Percentiles rank a stretch among this genome's conserved stretches.
Conservation (phyloP, 2,113 vertebrate genomes). For the Dascyllus trimaculatus region DNA sequence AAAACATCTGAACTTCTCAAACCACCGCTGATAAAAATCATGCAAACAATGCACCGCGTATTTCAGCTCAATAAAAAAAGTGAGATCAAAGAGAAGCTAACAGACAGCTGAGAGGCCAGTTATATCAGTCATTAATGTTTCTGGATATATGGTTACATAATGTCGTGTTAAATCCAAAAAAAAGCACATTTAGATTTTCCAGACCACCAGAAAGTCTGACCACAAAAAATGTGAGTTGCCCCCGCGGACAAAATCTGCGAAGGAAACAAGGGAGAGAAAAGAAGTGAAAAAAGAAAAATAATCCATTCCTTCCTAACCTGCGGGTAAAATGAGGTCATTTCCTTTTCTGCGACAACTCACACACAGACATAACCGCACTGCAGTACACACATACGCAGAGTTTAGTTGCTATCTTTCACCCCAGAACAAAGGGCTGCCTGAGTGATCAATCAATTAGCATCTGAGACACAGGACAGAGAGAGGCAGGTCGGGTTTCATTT, state of each 20-base stretch:
- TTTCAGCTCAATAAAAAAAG: not conserved
- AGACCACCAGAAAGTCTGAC: conserved; percentile 43
- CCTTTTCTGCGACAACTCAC: conserved; percentile 81
- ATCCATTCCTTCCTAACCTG: conserved; percentile 79
- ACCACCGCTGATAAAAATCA: not conserved
- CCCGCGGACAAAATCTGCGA: conserved; percentile 35
- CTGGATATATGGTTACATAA: conserved; percentile 19
- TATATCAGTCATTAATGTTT: not conserved
- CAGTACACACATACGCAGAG: conserved; percentile 42
- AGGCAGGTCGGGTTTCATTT: conserved; percentile 74
- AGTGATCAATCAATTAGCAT: conserved; percentile 80
- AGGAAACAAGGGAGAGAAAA: conserved; percentile 50
- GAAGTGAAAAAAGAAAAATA: conserved; percentile 68
- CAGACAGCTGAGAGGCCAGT: not conserved
- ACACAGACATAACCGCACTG: conserved; percentile 57
- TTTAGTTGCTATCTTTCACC: conserved; percentile 74
- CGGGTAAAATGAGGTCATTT: conserved; percentile 85
- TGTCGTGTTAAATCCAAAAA: conserved; percentile 21
- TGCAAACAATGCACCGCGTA: not conserved
- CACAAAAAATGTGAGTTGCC: conserved; percentile 3
- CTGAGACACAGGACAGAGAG: conserved; percentile 57
- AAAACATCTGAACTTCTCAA: too few species aligned
- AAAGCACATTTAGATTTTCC: conserved; percentile 39
- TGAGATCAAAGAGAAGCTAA: conserved; percentile 18
- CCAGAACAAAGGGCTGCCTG: conserved; percentile 71